phyloP scores from a whole-genome alignment of 2,797 vertebrate species.

The Lophotriccus pileatus region DNA sequence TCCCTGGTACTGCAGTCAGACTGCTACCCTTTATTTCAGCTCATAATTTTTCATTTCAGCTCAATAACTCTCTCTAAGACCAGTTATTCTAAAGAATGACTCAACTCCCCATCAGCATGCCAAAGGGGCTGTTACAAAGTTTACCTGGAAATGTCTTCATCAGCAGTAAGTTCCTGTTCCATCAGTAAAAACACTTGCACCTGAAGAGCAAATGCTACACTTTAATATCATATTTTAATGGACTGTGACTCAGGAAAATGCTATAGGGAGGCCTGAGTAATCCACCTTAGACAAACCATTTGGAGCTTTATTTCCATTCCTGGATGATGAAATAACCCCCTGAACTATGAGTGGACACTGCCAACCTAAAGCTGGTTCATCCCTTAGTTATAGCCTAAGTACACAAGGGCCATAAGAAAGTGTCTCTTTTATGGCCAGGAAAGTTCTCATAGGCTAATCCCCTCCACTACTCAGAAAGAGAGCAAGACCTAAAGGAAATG shows the following conservation, averaged over 20 bases:
- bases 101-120: background rate
- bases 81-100: background rate
- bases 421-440: background rate
- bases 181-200: constrained; percentile 97
- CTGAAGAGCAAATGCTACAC: constrained; percentile 71
- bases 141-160: constrained; percentile 97
- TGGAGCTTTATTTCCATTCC: background rate
- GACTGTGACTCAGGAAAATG: background rate
- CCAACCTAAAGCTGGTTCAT: background rate
- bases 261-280: background rate
- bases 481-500: background rate
- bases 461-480: background rate
- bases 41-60: background rate
- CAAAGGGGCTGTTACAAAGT: background rate
- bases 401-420: background rate
- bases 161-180: constrained; percentile 97
- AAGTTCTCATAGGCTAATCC: background rate
- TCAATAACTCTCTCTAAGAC: background rate
- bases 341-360: background rate
- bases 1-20: background rate
- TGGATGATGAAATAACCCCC: background rate
- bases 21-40: background rate
- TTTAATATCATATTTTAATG: background rate
- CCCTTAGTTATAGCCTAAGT: background rate
- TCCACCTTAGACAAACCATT: background rate